Base-by-base conservation (phyloP, 2,797 vertebrate species). In the Phaenicophaeus curvirostris region DNA sequence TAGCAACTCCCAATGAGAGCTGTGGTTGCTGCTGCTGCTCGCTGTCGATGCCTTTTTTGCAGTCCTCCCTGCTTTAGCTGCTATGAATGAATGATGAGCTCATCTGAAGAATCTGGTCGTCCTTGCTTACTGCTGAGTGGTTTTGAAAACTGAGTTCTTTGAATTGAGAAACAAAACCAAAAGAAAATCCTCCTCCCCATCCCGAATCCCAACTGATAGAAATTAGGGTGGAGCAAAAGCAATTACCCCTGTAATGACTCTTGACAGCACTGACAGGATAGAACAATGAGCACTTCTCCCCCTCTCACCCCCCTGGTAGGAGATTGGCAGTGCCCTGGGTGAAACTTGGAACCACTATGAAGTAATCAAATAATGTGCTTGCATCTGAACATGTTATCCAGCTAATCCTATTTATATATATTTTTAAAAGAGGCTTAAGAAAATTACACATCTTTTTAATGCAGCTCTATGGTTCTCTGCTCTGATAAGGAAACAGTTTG, bases 391-490 rank as follows among this genome's bases (percentile, higher is more conserved):
- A 93, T 96, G 97, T 97, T 98, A 97, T 97, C 96, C 96, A 94
- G 96, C 97, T 98, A 98, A 98, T 98, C 97, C 96, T 97, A 97
- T 98, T 98, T 98, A 96, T 98, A 95, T 97, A 96, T 96, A 23
- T 96, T 90, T 96, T 97, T 91, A 86, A 97, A 97, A 97, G 97
- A 97, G 97, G 97, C 97, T 98, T 98, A 98, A 98, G 98, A 97
- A 98, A 98, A 98, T 98, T 98, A 97, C 95, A 97, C 94, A 74
- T 98, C 96, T 97, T 98, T 98, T 97, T 97, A 97, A 97, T 98
- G 97, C 96, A 96, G 97, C 96, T 96, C 93, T 97, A 97, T 97
- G 97, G 97, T 96, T 98, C 97, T 97, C 86, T 5, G 87, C 95
- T 97, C 95, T 95, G 98, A 97, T 98, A 98, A 98, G 97, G 96